These are phyloP conservation scores for Adelognathus sp. DNA, from an alignment of 2,888 invertebrate genomes.

Conservation along the genomic window DNA sequence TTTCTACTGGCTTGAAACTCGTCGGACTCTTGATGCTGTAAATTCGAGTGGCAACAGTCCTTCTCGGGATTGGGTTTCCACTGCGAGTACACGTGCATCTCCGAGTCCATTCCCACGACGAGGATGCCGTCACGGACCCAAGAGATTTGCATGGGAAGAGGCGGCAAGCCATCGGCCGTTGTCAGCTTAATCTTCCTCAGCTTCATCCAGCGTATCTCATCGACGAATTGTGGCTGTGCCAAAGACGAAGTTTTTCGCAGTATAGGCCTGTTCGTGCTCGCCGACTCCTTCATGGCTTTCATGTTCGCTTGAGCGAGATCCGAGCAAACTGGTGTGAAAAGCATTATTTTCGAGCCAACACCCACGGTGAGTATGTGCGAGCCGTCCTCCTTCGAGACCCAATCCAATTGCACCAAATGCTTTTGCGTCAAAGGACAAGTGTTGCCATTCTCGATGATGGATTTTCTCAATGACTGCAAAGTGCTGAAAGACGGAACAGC, in stretches of 20 bases:
- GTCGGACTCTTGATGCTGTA: conserved; percentile 84
- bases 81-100: conserved; percentile 99
- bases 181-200: conserved; percentile 93
- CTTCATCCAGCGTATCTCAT: conserved; percentile 98
- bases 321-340: conserved; percentile 96
- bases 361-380: conserved; percentile 98
- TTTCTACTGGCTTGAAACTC: conserved; percentile 89
- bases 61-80: conserved; percentile 90
- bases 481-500: conserved; percentile 96
- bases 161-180: conserved; percentile 97
- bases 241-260: conserved; percentile 95
- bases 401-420: conserved; percentile 97
- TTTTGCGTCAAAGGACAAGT: conserved; percentile 95
- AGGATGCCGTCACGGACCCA: conserved; percentile 99
- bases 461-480: conserved; percentile 91
- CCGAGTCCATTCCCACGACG: conserved; percentile 99
- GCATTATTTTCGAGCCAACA: conserved; percentile 94
- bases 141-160: conserved; percentile 98
- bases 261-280: conserved; percentile 91
- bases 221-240: conserved; percentile 93
- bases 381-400: conserved; percentile 99
- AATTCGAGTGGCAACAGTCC: conserved; percentile 76
- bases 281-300: conserved; percentile 94
- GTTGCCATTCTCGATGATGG: conserved; percentile 95
- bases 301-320: conserved; percentile 97